These are phyloP conservation scores for Spea multiplicata DNA, from an alignment of 2,113 vertebrate genomes.

Conservation along the genomic window DNA sequence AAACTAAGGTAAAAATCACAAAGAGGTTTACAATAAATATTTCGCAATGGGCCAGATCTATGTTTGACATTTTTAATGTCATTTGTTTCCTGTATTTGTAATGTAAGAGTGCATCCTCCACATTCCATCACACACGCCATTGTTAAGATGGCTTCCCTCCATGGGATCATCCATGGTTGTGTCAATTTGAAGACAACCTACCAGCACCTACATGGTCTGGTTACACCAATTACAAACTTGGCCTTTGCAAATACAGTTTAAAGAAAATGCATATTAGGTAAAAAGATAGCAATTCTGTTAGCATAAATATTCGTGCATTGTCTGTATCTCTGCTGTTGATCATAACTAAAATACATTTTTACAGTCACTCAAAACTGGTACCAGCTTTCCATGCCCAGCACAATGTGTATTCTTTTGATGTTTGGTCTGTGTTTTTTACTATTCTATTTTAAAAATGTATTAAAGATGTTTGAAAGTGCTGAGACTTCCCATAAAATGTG, in stretches of 20 bases:
- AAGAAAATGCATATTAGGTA: background rate
- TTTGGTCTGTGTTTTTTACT: constrained; percentile 73
- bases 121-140: too few species aligned
- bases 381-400: constrained; percentile 68
- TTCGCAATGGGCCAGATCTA: too few species aligned
- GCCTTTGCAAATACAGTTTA: background rate
- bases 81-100: too few species aligned
- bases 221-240: too few species aligned
- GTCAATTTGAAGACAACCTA: too few species aligned
- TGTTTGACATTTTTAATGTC: too few species aligned
- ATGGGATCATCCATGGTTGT: too few species aligned
- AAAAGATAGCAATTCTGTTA: constrained; percentile 39
- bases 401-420: constrained; percentile 72
- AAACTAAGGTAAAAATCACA: too few species aligned
- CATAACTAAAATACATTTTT: constrained; percentile 60
- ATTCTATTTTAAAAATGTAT: constrained; percentile 80
- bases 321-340: constrained; percentile 34
- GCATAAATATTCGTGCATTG: constrained; percentile 33
- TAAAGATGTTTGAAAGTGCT: constrained; percentile 80
- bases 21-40: too few species aligned
- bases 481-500: constrained; percentile 73
- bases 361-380: constrained; percentile 72
- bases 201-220: too few species aligned
- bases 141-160: too few species aligned
- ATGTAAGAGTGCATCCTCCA: too few species aligned